phyloP scores from a whole-genome alignment of 2,113 vertebrate genomes.

The Pelmatolapia mariae region DNA sequence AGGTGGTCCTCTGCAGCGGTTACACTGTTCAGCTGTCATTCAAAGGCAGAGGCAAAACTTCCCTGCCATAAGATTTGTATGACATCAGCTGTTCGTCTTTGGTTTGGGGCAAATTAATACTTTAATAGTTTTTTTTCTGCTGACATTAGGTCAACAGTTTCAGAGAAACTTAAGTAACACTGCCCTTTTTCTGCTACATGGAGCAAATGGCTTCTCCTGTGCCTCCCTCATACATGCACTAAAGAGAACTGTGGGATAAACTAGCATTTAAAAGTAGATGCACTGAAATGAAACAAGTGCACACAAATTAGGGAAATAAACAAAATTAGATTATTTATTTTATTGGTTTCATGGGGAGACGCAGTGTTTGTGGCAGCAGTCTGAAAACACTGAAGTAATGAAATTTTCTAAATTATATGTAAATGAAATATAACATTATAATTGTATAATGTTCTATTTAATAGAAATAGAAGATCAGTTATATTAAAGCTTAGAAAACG shows the following conservation, averaged over 20 bases:
- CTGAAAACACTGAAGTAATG: not conserved
- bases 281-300: not conserved
- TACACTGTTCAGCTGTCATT: not conserved
- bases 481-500: not conserved
- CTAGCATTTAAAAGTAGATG: not conserved
- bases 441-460: not conserved
- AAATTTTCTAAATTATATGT: not conserved
- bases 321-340: not conserved
- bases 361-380: not conserved
- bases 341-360: not conserved
- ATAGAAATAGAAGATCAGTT: not conserved
- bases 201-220: not conserved
- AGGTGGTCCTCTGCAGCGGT: not conserved
- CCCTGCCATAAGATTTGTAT: not conserved
- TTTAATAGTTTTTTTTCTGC: not conserved
- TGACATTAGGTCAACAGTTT: not conserved
- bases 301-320: not conserved
- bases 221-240: not conserved
- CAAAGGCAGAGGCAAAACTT: not conserved
- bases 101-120: not conserved
- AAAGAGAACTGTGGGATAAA: not conserved
- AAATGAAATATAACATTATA: not conserved
- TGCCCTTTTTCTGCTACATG: not conserved
- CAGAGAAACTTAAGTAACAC: not conserved
- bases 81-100: not conserved